Conservation (phyloP, 1,140 invertebrate species). For the Dinothrombium tinctorium region DNA sequence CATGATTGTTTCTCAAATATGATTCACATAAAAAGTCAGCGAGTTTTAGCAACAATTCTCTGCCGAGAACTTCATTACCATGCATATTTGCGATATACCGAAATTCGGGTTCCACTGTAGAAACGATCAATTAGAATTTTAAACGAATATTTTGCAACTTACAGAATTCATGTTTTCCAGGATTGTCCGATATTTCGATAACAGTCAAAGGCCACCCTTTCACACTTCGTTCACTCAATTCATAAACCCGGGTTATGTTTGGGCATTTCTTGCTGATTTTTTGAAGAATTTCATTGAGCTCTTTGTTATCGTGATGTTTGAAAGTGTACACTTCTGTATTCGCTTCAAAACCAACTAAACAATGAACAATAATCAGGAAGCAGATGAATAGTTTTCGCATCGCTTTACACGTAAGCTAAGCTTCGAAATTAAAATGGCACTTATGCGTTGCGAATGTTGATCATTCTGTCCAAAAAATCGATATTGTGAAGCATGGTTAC, state of each 20-base stretch:
- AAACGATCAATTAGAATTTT: constrained; percentile 5
- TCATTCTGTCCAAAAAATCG: no score
- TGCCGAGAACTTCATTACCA: constrained; percentile 64
- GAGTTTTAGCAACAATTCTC: constrained; percentile 53
- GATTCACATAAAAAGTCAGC: constrained; percentile 50
- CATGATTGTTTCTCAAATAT: constrained; percentile 34
- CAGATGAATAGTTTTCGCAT: no score
- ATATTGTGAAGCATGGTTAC: no score
- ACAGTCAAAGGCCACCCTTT: constrained; percentile 44
- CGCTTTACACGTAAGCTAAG: no score
- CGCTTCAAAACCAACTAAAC: no score
- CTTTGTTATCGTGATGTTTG: constrained; percentile 52
- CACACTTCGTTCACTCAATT: constrained; percentile 43
- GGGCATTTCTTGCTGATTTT: constrained; percentile 42
- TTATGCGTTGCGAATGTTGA: no score
- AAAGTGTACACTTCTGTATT: no score
- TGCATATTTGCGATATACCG: constrained; percentile 81
- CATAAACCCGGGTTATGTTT: constrained; percentile 48
- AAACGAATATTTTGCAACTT: constrained; percentile 22
- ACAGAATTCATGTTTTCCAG: constrained; percentile 49
- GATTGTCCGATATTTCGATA: constrained; percentile 50
- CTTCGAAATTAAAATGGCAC: no score
- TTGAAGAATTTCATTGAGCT: constrained; percentile 36
- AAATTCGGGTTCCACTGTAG: constrained; percentile 52
- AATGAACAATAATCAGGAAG: no score